Base-by-base conservation (phyloP, 2,113 vertebrate species). In the Crotophaga sulcirostris region DNA sequence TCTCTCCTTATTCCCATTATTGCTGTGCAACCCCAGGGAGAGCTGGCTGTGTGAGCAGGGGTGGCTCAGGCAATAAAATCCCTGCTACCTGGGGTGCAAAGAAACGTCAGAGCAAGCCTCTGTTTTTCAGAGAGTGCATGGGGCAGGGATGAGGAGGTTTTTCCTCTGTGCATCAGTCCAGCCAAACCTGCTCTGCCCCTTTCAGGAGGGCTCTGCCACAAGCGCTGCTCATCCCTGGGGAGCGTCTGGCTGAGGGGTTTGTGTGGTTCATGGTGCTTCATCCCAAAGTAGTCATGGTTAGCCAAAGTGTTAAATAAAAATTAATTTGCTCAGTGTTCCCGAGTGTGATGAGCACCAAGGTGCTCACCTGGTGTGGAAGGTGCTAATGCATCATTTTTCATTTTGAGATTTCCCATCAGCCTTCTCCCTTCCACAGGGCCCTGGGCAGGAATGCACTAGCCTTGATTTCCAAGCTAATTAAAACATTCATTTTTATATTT, bases 91-190 rank as follows among this genome's bases (percentile, higher is more conserved):
- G 42, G 44, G 9, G 17, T 68, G 44, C 67, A 47, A n/a, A 63
- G 58, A 11, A 83, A 75, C n/a, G 31, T 15, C 52, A 63, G 66
- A 51, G 49, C 1, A 4, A 68, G 49, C 56, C 34, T 1, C 0
- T 49, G n/a, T 4, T 70, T 82, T 58, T 31, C 4, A 6, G 56
- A 69, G 24, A 26, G 31, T 58, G 60, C 52, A 60, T 40, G 56
- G 36, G 13, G 26, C 63, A 81, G 45, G 68, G 54, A 38, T 1
- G 7, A 70, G 55, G n/a, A 52, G 76, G 49, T 63, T n/a, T 31
- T 78, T 33, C 42, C 24, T 62, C 20, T 4, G 1, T 4, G 2
- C 7, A 3, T 28, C 64, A 8, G 26, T n/a, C 52, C 0, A 2
- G 24, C 60, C 70, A 66, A 59, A 75, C 21, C 51, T 25, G 47